Conservation (phyloP, 2,113 vertebrate genomes). For the Bubo bubo region DNA sequence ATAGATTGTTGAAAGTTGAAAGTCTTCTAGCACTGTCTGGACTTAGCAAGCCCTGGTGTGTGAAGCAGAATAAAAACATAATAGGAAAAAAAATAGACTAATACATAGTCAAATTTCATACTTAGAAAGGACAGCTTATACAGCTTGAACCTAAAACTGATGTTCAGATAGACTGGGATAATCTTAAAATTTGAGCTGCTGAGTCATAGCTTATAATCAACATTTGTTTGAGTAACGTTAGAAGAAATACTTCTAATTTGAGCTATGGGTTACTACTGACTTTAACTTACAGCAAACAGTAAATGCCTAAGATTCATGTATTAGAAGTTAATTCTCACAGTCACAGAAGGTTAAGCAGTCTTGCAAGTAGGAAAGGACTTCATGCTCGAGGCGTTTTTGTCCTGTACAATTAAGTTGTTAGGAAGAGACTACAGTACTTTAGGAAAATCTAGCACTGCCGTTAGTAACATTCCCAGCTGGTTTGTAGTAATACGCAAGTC, state of each 20-base stretch:
- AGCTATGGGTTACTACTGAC: not conserved
- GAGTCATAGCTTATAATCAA: not conserved
- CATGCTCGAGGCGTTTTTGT: constrained; percentile 57
- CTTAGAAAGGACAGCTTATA: not conserved
- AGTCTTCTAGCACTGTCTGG: not conserved
- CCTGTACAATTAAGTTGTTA: constrained; percentile 67
- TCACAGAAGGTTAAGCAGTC: constrained; percentile 58
- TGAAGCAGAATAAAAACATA: not conserved
- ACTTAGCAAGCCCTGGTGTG: not conserved
- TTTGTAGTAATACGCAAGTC: constrained; percentile 69
- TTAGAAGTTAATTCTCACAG: constrained; percentile 62
- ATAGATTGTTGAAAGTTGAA: not conserved
- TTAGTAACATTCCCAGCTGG: constrained; percentile 73
- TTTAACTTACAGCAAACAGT: constrained; percentile 28
- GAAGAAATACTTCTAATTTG: not conserved
- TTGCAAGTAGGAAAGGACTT: constrained; percentile 48
- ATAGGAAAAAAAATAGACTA: not conserved
- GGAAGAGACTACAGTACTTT: constrained; percentile 59
- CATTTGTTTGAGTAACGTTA: not conserved
- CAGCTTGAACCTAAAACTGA: not conserved
- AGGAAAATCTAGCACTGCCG: constrained; percentile 55
- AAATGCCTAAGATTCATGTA: constrained; percentile 37
- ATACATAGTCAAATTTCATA: not conserved
- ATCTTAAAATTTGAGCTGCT: not conserved
- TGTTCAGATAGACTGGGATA: not conserved